These are phyloP conservation scores for Boleophthalmus pectinirostris DNA, from an alignment of 2,113 vertebrate species.

Conservation along the genomic window DNA sequence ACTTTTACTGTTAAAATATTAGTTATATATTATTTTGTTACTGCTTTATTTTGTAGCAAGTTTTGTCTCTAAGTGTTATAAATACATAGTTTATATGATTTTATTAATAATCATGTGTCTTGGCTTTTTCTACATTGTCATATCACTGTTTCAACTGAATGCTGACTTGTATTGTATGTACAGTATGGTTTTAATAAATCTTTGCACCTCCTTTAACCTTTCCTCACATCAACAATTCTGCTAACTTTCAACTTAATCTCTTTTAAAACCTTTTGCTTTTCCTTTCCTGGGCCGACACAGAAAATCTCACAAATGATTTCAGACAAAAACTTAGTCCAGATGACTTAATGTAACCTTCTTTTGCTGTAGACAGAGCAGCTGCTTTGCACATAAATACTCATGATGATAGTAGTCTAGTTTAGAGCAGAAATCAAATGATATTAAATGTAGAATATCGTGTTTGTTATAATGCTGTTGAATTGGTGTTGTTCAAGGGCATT, in stretches of 20 bases:
- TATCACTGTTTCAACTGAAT: background rate
- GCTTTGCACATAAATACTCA: background rate
- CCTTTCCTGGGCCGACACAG: background rate
- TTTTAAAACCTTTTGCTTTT: background rate
- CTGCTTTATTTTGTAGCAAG: slow-evolving; percentile 1
- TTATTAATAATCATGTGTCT: background rate
- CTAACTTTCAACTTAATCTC: background rate
- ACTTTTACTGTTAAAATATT: background rate
- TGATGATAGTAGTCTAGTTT: background rate
- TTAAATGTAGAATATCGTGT: background rate
- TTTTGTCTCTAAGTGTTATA: background rate
- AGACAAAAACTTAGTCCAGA: background rate
- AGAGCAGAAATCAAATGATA: background rate
- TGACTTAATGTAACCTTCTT: background rate
- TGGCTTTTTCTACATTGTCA: slow-evolving; percentile 4
- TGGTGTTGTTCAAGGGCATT: slow-evolving; percentile 31
- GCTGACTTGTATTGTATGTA: background rate
- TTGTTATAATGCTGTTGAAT: slow-evolving; percentile 11
- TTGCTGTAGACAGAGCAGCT: background rate
- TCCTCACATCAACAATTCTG: background rate
- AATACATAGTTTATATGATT: background rate
- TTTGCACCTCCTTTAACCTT: background rate
- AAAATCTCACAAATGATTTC: background rate
- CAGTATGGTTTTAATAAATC: slow-evolving; percentile 1
- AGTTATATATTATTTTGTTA: background rate